A percentile compares a stretch with the other conserved stretches of the same genome.
phyloP scores from a whole-genome alignment of 2,797 vertebrate genomes.

The Benthosema pterotum region DNA sequence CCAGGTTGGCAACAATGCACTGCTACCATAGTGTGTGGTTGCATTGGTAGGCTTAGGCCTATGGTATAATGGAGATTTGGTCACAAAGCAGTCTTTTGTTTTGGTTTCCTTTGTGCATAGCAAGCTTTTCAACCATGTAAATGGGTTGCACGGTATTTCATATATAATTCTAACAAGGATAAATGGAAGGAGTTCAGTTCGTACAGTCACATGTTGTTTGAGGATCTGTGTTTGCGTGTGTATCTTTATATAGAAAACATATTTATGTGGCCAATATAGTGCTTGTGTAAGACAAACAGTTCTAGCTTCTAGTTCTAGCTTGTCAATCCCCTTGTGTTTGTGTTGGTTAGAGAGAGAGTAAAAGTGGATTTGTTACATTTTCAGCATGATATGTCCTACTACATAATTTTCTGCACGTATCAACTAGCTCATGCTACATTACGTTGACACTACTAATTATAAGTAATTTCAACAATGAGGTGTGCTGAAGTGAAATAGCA shows the following conservation, averaged over 20 bases:
- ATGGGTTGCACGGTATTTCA: conserved; percentile 8
- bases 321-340: conserved; percentile 36
- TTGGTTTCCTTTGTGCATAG: conserved; percentile 26
- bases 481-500: conserved; percentile 7
- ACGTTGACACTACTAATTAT: conserved; percentile 21
- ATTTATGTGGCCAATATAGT: conserved; percentile 63
- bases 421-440: conserved; percentile 11
- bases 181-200: conserved; percentile 41
- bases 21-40: conserved; percentile 20
- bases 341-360: conserved; percentile 55
- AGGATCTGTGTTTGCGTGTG: conserved; percentile 43
- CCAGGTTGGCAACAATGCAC: no score
- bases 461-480: conserved; percentile 19
- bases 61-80: conserved; percentile 20
- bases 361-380: conserved; percentile 38
- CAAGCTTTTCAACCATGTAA: conserved; percentile 9
- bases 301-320: conserved; percentile 24
- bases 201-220: conserved; percentile 43
- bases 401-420: conserved; percentile 47
- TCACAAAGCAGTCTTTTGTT: conserved; percentile 25
- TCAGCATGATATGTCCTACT: conserved; percentile 31
- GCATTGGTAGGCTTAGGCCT: no score
- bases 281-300: conserved; percentile 54
- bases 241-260: no score
- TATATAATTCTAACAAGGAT: conserved; percentile 9